Evolutionary conservation across 2,888 invertebrate species (phyloP).

Genomic region (Drosophila tripunctata): DNA sequence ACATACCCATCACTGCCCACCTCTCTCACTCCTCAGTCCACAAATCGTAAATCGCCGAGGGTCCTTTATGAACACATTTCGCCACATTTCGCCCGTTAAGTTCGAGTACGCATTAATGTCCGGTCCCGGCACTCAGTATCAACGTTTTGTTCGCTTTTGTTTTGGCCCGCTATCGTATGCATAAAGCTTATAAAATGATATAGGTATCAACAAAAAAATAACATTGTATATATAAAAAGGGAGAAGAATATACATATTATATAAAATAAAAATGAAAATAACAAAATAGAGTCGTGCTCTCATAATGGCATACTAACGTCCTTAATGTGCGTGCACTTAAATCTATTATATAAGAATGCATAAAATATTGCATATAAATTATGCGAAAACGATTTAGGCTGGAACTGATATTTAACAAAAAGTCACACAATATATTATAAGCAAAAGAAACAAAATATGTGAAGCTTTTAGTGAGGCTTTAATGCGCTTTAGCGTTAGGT

Average conservation of each 20-base stretch:
- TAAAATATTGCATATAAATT: conserved; percentile 69
- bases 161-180: conserved; percentile 20
- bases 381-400: conserved; percentile 39
- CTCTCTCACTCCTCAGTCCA: neutral
- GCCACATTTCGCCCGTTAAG: conserved; percentile 42
- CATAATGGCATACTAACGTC: conserved; percentile 42
- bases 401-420: conserved; percentile 27
- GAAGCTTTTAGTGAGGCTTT: neutral
- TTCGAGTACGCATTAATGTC: conserved; percentile 58
- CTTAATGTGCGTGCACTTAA: conserved; percentile 68
- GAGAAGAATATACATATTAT: neutral
- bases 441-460: neutral
- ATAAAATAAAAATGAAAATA: conserved; percentile 22
- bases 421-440: neutral
- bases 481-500: no score
- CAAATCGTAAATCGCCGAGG: conserved; percentile 58
- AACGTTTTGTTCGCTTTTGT: conserved; percentile 38
- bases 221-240: no score
- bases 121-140: conserved; percentile 36
- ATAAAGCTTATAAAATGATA: conserved; percentile 60
- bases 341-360: conserved; percentile 68
- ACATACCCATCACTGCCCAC: neutral
- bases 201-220: no score
- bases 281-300: conserved; percentile 53
- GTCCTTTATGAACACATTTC: conserved; percentile 69